Conservation (phyloP, 2,113 vertebrate genomes). For the Lophius piscatorius region DNA sequence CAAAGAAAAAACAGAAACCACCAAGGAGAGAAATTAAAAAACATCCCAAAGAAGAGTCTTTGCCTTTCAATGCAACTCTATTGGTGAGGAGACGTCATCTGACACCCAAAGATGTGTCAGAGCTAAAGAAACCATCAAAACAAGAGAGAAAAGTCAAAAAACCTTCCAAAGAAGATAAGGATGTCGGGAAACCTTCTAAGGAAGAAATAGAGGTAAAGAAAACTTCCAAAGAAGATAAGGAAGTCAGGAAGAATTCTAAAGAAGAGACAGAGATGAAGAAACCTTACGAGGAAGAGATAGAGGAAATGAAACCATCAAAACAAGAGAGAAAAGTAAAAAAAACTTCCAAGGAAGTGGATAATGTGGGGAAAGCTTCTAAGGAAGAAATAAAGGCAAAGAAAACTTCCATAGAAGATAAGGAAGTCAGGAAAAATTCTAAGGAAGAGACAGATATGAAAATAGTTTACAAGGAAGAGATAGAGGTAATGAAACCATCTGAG, state of each 20-base stretch:
- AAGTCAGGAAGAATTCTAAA: not conserved
- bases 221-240: not conserved
- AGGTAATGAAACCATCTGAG: not conserved
- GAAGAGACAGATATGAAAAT: no score
- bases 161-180: not conserved
- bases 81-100: no score
- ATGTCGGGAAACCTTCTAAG: not conserved
- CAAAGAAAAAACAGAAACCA: no score
- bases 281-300: not conserved
- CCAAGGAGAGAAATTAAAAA: not conserved
- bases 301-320: not conserved
- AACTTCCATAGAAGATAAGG: not conserved
- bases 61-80: no score
- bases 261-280: not conserved
- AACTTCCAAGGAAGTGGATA: not conserved
- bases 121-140: not conserved
- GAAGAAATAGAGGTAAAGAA: not conserved
- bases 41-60: not conserved
- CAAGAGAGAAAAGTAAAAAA: slow-evolving; percentile 1
- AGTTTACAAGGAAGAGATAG: not conserved
- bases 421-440: not conserved
- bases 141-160: not conserved
- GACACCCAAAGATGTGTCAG: not conserved
- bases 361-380: not conserved
- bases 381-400: not conserved